A percentile compares a stretch with the other conserved stretches of the same genome.
phyloP scores from a whole-genome alignment of 2,888 invertebrate genomes.

The Kuschelorhynchus macadamiae region DNA sequence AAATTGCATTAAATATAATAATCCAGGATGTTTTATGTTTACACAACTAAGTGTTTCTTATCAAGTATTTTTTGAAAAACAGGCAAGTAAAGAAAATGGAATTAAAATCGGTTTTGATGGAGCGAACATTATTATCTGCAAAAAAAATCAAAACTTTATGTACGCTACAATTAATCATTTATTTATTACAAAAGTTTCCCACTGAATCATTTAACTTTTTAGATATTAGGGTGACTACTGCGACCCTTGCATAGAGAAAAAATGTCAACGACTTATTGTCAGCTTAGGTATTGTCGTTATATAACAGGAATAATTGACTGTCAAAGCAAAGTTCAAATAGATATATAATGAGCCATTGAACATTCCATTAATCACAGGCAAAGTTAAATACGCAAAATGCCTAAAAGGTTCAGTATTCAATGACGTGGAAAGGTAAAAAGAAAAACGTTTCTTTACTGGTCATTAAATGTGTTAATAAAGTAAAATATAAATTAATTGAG shows the following conservation, averaged over 20 bases:
- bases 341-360: slow-evolving; percentile 43
- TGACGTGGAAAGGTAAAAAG: no score
- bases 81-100: no score
- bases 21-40: no score
- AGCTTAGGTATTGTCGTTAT: slow-evolving; percentile 30
- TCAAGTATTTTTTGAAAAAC: no score
- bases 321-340: slow-evolving; percentile 44
- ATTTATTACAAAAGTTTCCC: slow-evolving; percentile 27
- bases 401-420: no score
- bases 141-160: no score
- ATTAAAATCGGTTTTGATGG: no score
- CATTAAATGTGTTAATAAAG: no score
- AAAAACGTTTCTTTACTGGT: background rate
- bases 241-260: slow-evolving; percentile 36
- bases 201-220: slow-evolving; percentile 26
- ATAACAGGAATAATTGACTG: slow-evolving; percentile 40
- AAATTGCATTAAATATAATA: no score
- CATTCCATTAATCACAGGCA: slow-evolving; percentile 33
- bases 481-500: no score
- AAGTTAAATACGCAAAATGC: slow-evolving; percentile 1
- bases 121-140: slow-evolving; percentile 24
- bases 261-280: slow-evolving; percentile 44
- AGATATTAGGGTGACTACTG: slow-evolving; percentile 25
- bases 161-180: slow-evolving; percentile 30
- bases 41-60: no score